A percentile compares a stretch with the other conserved stretches of the same genome.
These are phyloP conservation scores for Metopia argyrocephala DNA, from an alignment of 2,888 invertebrate species.

Conservation along the genomic window DNA sequence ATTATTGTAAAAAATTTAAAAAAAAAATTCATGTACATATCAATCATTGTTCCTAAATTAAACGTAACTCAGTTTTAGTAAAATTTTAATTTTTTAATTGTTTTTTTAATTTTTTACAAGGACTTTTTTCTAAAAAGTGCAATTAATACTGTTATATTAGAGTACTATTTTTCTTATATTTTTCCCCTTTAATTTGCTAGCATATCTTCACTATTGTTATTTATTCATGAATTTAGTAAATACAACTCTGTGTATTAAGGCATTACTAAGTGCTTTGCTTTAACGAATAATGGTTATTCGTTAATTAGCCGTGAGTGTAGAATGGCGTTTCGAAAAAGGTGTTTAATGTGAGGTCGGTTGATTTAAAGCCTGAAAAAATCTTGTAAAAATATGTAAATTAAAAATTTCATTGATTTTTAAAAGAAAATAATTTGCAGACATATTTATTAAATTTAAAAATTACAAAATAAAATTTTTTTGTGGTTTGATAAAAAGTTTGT, in stretches of 20 bases:
- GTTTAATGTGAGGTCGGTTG: conserved; percentile 57
- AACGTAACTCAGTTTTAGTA: too few species aligned
- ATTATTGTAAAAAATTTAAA: not conserved
- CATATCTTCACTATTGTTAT: not conserved
- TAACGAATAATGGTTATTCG: conserved; percentile 51
- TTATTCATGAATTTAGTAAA: not conserved
- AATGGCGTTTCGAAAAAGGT: conserved; percentile 54
- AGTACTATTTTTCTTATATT: too few species aligned
- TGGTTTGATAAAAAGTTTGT: conserved; percentile 10
- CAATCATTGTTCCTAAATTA: too few species aligned
- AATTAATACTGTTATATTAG: too few species aligned
- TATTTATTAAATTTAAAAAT: not conserved
- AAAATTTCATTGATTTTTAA: not conserved
- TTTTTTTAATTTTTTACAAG: too few species aligned
- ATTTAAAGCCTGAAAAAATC: conserved; percentile 43
- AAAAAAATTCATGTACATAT: too few species aligned
- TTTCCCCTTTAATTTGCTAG: not conserved
- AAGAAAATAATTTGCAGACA: conserved; percentile 9
- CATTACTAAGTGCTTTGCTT: conserved; percentile 14
- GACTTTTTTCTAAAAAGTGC: too few species aligned
- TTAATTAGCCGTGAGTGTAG: conserved; percentile 46
- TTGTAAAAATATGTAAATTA: conserved; percentile 25
- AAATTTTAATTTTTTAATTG: too few species aligned
- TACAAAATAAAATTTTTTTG: conserved; percentile 16
- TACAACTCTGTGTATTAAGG: conserved; percentile 35